Evolutionary conservation across 35 echinoderm and acorn worm species (phyloP), one percentile per base, ranked within the genome.

Genomic region (Apostichopus parvimensis): DNA sequence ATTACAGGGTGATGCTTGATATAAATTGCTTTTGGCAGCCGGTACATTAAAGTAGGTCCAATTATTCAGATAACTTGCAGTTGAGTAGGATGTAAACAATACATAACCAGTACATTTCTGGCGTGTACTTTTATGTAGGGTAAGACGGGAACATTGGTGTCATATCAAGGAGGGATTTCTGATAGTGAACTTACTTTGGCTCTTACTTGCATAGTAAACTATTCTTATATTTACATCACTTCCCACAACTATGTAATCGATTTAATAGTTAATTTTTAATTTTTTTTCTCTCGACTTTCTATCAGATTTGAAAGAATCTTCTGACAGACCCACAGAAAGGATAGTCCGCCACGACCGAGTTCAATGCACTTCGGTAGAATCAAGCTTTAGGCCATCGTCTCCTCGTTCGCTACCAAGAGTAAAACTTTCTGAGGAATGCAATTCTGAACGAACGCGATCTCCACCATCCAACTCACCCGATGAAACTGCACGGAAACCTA

Each of bases 401-500:
- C 86, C 86, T 7, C 55, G 83, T 61, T 73, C 86, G 18, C 72
- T 66, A 18, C 52, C 62, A 15, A 88, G 86, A 26, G 86, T 21
- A 60, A 88, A 88, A 14, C 61, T 88, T 17, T 17, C 61, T 4
- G 86, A 88, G 68, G 86, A 88, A 72, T 88, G 86, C 64, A 64
- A 88, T 73, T 68, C 87, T 81, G 20, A 95, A 21, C 86, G 85
- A 66, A 58, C 77, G 45, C 82, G 91, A 61, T 77, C 84, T 12
- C 83, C 83, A 17, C 75, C 84, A 56, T 91, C 75, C 73, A 89
- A 12, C 70, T 80, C 72, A 56, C 90, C 89, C 79, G 75, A 83
- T 62, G 83, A 73, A 73, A 93, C 28, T 21, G 45, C 73, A 66
- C 78, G 80, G 17, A 99, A 99, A 87, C 97, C 97, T 6, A 99